Base-by-base conservation (phyloP, 64 coral and sea anemone species). In the Acropora yongei region DNA sequence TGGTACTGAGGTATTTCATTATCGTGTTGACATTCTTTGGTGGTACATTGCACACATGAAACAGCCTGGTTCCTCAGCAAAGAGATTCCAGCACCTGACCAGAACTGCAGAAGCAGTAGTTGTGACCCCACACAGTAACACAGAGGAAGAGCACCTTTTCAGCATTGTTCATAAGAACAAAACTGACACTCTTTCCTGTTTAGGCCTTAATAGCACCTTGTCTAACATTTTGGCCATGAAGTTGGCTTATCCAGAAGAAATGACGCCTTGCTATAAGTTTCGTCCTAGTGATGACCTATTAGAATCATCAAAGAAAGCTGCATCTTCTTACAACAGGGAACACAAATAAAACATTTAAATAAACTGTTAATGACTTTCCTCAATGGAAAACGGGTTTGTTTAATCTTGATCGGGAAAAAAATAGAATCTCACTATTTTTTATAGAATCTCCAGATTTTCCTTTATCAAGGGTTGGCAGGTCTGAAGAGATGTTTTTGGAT, bases 241-340 rank as follows among this genome's bases (percentile, higher is more conserved):
- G 13, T 14, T 63, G 58, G 9, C 8, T 13, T 63, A 63, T 14
- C 58, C 58, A 10, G 13, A 92, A 46, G 69, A 49, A 76, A 82
- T 86, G 47, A 86, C 81, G 39, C 90, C 90, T 41, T 86, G 90
- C 83, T 93, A 78, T 76, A 93, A 87, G 55, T 93, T 74, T 74
- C 74, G 74, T 77, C 91, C 91, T 30, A 66, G 41, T 93, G 91
- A 86, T 87, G 83, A 93, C 74, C 58, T 63, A 14, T 68, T 87
- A 63, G 9, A 87, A 78, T 77, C 49, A 76, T 93, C 82, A 74
- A 93, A 93, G 82, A 78, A 84, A 77, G 82, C 91, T 77, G 74
- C 83, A 78, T 30, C 30, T 30, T 30, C 30, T 30, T 30, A 30
- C 30, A 30, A 30, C 30, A 30, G 30, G 30, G 30, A 93, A 72